Conservation (phyloP, 92 coral and sea anemone genomes). For the Zoanthus sansibaricus region DNA sequence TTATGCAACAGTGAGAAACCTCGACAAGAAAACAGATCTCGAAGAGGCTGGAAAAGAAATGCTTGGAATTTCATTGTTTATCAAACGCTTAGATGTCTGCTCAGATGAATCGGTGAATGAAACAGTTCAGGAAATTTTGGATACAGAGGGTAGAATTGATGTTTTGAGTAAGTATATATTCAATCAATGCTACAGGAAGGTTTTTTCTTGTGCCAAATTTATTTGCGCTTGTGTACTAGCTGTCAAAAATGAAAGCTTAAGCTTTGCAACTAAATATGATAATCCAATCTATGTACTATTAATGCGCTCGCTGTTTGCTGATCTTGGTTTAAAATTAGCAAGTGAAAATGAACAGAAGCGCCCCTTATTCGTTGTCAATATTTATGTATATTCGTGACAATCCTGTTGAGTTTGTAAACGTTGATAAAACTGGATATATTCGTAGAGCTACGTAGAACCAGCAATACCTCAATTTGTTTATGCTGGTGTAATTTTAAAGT, state of each 20-base stretch:
- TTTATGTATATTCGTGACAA: not conserved
- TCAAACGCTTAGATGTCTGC: conserved; percentile 83
- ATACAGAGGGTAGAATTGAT: conserved; percentile 81
- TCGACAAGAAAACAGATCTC: conserved; percentile 72
- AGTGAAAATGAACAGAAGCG: not conserved
- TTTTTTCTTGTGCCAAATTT: not conserved
- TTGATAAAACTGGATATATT: too few relatives aligned
- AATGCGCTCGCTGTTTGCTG: not conserved
- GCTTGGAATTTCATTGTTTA: conserved; percentile 79
- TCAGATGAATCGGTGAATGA: conserved; percentile 86
- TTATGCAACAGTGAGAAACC: conserved; percentile 91
- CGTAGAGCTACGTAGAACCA: too few relatives aligned
- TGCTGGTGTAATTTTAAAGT: too few relatives aligned
- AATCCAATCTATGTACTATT: not conserved
- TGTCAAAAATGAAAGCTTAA: not conserved
- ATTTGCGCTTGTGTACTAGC: not conserved
- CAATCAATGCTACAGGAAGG: not conserved
- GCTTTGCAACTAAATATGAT: not conserved
- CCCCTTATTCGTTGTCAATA: not conserved
- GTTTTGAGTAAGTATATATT: conserved; percentile 73
- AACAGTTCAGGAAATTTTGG: conserved; percentile 76
- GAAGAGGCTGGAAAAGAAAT: conserved; percentile 74
- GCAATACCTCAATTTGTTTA: too few relatives aligned
- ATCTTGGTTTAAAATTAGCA: not conserved
- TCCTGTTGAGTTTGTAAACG: too few relatives aligned